Conservation (phyloP, 2,797 vertebrate genomes). For the Phataginus tetradactyla region DNA sequence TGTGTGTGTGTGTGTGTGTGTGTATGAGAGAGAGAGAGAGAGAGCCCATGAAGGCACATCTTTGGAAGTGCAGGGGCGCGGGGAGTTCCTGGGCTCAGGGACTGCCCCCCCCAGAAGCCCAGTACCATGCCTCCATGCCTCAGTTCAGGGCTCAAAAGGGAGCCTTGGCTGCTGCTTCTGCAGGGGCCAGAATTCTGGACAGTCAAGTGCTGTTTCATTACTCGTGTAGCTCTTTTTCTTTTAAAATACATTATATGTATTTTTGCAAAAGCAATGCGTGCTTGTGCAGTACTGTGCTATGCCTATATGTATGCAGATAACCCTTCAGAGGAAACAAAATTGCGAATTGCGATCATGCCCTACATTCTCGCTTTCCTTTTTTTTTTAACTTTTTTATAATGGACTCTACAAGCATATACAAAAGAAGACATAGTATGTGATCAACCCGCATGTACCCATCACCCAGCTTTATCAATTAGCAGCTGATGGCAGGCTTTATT, state of each 20-base stretch:
- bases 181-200: background rate
- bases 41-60: background rate
- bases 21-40: too few relatives aligned
- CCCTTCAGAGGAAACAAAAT: slow-evolving; percentile 23
- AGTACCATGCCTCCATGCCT: background rate
- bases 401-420: background rate
- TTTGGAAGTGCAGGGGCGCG: background rate
- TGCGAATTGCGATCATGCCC: background rate
- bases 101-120: too few relatives aligned
- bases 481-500: background rate
- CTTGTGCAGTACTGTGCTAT: background rate
- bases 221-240: background rate
- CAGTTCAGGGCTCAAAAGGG: background rate
- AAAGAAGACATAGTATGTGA: background rate
- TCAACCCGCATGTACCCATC: rapidly evolving
- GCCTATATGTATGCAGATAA: background rate
- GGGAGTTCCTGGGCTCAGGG: background rate
- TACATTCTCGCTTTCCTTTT: background rate
- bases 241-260: background rate
- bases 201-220: background rate
- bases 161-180: background rate
- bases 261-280: background rate
- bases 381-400: background rate
- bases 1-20: background rate
- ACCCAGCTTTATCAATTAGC: background rate